These are phyloP conservation scores for Sinocyclocheilus rhinocerous DNA, from an alignment of 2,113 vertebrate species.

Conservation along the genomic window DNA sequence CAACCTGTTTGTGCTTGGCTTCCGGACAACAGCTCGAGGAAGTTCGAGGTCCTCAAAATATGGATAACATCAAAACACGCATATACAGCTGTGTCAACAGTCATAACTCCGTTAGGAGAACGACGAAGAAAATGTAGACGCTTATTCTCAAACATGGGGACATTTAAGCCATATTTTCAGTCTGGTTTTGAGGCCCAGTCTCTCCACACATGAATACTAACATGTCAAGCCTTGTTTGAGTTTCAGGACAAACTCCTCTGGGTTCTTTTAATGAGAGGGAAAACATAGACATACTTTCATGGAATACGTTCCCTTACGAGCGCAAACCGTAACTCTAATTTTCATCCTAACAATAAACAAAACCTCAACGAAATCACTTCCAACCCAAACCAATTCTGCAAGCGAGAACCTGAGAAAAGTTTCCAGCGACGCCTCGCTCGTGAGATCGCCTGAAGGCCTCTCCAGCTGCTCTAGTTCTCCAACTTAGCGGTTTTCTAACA, in stretches of 20 bases:
- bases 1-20: constrained; percentile 60
- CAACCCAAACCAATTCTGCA: constrained; percentile 13
- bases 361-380: neutral
- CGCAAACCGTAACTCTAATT: constrained; percentile 10
- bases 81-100: constrained; percentile 75
- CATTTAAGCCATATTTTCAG: constrained; percentile 67
- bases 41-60: constrained; percentile 57
- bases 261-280: neutral
- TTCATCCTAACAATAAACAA: constrained; percentile 25
- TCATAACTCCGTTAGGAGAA: constrained; percentile 36
- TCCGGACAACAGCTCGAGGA: constrained; percentile 62
- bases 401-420: neutral
- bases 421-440: neutral
- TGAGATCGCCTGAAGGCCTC: neutral
- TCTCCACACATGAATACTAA: constrained; percentile 47
- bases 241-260: constrained; percentile 59
- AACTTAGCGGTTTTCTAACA: neutral
- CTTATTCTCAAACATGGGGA: constrained; percentile 70
- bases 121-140: neutral
- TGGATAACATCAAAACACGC: constrained; percentile 65
- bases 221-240: constrained; percentile 64
- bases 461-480: neutral
- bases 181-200: constrained; percentile 1
- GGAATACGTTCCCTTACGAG: constrained; percentile 18
- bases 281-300: neutral